phyloP scores from a whole-genome alignment of 2,888 invertebrate genomes.

The Leptarthrus brevirostris region DNA sequence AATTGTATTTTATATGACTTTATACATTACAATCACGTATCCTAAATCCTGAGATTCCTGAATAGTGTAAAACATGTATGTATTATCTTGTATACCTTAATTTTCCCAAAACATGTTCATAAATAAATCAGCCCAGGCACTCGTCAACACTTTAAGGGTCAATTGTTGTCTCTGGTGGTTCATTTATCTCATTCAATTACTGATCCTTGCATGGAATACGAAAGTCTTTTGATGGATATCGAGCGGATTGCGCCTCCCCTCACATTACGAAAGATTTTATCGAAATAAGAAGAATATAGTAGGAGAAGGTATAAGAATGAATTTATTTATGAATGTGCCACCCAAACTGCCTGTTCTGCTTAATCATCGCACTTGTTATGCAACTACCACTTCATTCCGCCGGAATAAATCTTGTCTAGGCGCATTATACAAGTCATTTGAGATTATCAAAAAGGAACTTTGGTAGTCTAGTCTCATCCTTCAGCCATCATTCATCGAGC shows the following conservation, averaged over 20 bases:
- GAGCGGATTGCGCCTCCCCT: not conserved
- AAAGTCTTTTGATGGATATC: constrained; percentile 15
- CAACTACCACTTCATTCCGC: not conserved
- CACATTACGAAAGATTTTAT: not conserved
- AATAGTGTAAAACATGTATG: not conserved
- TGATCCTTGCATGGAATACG: not conserved
- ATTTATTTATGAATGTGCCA: constrained; percentile 39
- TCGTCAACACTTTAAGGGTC: constrained; percentile 32
- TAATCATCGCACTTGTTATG: no score
- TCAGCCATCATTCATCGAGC: constrained; percentile 26
- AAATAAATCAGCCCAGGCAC: constrained; percentile 15
- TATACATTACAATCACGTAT: no score
- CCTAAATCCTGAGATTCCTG: not conserved
- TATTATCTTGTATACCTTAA: not conserved
- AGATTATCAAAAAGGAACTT: constrained; percentile 40
- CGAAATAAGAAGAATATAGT: not conserved
- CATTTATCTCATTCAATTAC: constrained; percentile 40
- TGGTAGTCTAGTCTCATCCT: constrained; percentile 32
- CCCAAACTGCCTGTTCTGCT: not conserved
- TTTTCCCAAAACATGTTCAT: not conserved
- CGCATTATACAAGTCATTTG: constrained; percentile 43
- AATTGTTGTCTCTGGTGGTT: constrained; percentile 14
- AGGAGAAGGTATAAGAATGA: constrained; percentile 18
- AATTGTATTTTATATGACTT: no score
- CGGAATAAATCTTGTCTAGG: constrained; percentile 22